Evolutionary conservation across 2,797 vertebrate species (phyloP).

Genomic region (Sarcoramphus papa): DNA sequence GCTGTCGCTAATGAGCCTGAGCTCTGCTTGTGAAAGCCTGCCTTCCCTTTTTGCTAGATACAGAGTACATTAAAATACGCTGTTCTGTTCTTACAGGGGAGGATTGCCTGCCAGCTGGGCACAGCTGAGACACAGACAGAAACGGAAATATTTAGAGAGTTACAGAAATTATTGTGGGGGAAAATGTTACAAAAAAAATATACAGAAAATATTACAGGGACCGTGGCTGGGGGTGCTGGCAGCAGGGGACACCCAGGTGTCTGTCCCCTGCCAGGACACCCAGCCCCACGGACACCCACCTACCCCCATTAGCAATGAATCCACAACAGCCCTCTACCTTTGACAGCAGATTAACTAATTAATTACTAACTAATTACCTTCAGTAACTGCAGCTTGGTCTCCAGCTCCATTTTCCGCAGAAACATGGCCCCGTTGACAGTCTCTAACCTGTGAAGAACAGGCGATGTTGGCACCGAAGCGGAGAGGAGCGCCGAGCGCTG

Average conservation of each 20-base stretch:
- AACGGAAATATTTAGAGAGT: neutral
- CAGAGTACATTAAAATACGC: rapidly evolving
- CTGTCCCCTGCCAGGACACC: neutral
- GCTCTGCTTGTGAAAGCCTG: neutral
- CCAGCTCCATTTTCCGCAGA: constrained; percentile 84
- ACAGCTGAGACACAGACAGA: neutral
- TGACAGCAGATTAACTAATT: rapidly evolving
- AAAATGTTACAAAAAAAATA: neutral
- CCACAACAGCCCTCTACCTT: neutral
- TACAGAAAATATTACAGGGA: no score
- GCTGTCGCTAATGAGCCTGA: neutral
- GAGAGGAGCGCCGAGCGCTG: neutral
- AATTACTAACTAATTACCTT: constrained; percentile 75
- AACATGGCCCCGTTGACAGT: constrained; percentile 83
- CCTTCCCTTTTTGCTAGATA: neutral
- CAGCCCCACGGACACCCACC: rapidly evolving
- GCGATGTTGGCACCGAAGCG: rapidly evolving
- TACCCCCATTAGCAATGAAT: rapidly evolving
- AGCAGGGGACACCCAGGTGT: rapidly evolving
- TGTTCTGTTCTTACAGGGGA: neutral
- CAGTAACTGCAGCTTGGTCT: constrained; percentile 83
- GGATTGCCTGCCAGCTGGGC: neutral
- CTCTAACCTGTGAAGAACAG: constrained; percentile 79
- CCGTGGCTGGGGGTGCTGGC: rapidly evolving
- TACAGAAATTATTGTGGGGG: neutral